Base-by-base conservation (phyloP, 64 coral and sea anemone genomes). In the Trachythela sp. region DNA sequence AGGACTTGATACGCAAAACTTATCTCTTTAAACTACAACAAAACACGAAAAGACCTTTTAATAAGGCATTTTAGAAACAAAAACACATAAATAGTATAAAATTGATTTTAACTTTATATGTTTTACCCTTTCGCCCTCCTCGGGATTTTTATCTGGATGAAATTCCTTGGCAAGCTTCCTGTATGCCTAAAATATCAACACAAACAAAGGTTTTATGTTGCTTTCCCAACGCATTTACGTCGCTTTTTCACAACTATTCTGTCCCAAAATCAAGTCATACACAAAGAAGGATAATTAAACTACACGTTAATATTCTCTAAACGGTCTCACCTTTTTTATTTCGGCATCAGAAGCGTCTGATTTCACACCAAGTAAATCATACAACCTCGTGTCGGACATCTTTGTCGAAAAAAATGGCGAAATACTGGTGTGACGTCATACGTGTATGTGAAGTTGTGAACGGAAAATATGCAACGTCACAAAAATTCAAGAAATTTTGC, bases 341-440 rank as follows among this genome's bases (percentile, higher is more conserved):
- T 99, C 96, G 36, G 84, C 89, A 85, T 99, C 96, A 45, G 42
- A 89, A 45, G 93, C 91, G 89, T 91, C 93, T 89, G 64, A 83
- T 86, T 64, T 84, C 22, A 99, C 96, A 91, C 91, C 91, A 39
- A 99, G 85, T 59, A 99, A 50, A 58, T 99, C 93, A 77, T 99
- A 99, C 84, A 99, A 84, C 96, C 96, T 85, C 96, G 96, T 99
- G 96, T 99, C 96, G 93, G 94, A 93, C 85, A 95, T 80, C 30
- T 30, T 80, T 35, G 93, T 89, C 85, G 88, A 86, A 94, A 94
- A 83, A 90, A 86, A 71, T 59, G 89, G 84, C 85, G 88, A 92
- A 89, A 80, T 36, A 80, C 75, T 29, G 75, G 95, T 93, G 96
- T 99, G 88, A 97, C 30, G 41, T 83, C 83, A 22, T 32, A 85